Conservation (phyloP, 2,797 vertebrate genomes). For the Austrolebias charrua region DNA sequence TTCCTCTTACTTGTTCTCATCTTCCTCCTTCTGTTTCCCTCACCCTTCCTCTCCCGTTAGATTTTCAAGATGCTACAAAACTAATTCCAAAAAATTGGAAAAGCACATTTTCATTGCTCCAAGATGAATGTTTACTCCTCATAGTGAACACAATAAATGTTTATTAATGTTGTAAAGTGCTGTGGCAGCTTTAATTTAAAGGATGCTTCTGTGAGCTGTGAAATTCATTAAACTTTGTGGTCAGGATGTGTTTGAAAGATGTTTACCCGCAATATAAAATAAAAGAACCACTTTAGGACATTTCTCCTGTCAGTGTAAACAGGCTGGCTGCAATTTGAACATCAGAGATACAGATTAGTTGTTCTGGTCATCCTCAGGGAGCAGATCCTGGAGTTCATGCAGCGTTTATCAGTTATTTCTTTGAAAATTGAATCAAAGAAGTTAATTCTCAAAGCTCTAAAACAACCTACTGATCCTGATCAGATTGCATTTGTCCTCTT, state of each 20-base stretch:
- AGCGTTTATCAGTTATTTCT: conserved; percentile 52
- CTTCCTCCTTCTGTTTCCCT: conserved; percentile 41
- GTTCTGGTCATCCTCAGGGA: conserved; percentile 33
- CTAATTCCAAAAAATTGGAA: conserved; percentile 4
- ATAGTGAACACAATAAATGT: background rate
- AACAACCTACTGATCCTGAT: conserved; percentile 19
- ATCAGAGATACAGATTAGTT: conserved; percentile 49
- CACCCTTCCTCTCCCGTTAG: background rate
- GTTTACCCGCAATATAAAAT: conserved; percentile 29
- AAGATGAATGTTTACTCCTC: conserved; percentile 16
- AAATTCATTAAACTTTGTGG: background rate
- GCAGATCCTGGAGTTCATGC: conserved; percentile 48
- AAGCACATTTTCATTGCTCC: background rate
- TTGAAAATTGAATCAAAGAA: conserved; percentile 62
- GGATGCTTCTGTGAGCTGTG: no score
- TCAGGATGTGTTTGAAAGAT: conserved; percentile 16
- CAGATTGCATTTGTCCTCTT: conserved; percentile 16
- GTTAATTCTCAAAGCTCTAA: conserved; percentile 18
- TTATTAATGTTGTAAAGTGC: conserved; percentile 4
- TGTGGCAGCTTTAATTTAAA: conserved; percentile 6
- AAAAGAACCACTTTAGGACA: conserved; percentile 25
- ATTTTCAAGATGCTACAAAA: background rate
- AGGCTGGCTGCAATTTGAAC: conserved; percentile 34
- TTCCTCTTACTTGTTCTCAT: conserved; percentile 48
- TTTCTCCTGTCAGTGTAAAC: conserved; percentile 37